Base-by-base conservation (phyloP, 2,797 vertebrate species). In the Acipenser ruthenus region DNA sequence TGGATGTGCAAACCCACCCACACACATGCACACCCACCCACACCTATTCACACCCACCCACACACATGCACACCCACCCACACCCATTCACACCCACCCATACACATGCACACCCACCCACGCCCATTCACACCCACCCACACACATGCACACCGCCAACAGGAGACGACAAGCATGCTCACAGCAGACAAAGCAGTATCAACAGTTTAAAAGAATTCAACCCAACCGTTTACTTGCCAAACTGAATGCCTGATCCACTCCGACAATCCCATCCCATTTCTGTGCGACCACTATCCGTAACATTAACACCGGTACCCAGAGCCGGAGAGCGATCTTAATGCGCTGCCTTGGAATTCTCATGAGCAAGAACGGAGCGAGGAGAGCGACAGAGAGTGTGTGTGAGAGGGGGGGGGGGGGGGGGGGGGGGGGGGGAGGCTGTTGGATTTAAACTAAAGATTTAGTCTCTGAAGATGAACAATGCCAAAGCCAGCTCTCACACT, bases 301-400 rank as follows among this genome's bases (percentile, higher is more conserved):
- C 88, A 96, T 90, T 82, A 98, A 90, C 76, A 98, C 0, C 0
- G 95, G 96, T 73, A 97, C 94, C 96, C 95, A 98, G 82, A 97
- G 91, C 60, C 60, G 86, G 87, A 96, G 80, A 70, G 93, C 92
- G 77, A 97, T 94, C 89, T 92, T 95, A 85, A 97, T 94, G 80
- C 88, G 93, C 84, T 93, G 91, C 83, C 93, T 89, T 69, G 93
- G 91, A 69, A 89, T 89, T 88, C 77, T 85, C 93, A 97, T 94
- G 76, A 86, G 91, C 70, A 71, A 81, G 69, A 55, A 55, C 6
- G n/a, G 52, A 55, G 52, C 5, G 52, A 37, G 23, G 49, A 62
- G 58, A 72, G 66, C 56, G 79, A 79, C 82, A 70, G 58, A 78
- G 82, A 75, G 64, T 49, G 12, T 6, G 52, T 3, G 65, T 11